Base-by-base conservation (phyloP, 2,888 invertebrate species). In the Deilephila elpenor region DNA sequence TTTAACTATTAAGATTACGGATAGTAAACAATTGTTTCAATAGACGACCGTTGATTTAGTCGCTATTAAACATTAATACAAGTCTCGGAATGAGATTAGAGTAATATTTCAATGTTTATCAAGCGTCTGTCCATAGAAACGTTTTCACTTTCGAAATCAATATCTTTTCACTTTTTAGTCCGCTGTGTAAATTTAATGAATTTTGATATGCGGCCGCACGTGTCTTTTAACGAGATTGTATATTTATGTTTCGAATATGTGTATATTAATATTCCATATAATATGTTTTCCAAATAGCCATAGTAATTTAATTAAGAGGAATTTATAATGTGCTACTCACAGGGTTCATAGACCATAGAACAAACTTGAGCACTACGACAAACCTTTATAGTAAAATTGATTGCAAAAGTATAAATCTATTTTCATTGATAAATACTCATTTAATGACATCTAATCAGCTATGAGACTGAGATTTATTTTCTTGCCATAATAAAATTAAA, bases 121-220 rank as follows among this genome's bases (percentile, higher is more conserved):
- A 61, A 32, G 32, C 3, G 20, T 20, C 37, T 44, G 44, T 56
- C 56, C 56, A 67, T 14, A 51, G 14, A 62, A 29, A 25, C 25
- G 67, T 51, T 67, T 67, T 67, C 67, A 67, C 67, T 67, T 67
- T 67, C 67, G 67, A 67, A 51, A 51, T 67, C 67, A 67, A 67
- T 67, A 67, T 67, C 25, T 67, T 67, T 67, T 67, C 67, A 67
- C 67, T 51, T 67, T 67, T 67, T 51, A 67, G 6, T 51, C 20
- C 25, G 67, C 44, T 29, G 14, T 25, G 44, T 51, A 44, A 25
- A 11, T 51, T 44, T 67, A 67, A 67, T 67, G 25, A 67, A 20
- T 51, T 51, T 51, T 44, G n/a, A 51, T 67, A 37, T 64, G 37
- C 64, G 11, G 51, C 37, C 67, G 51, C 25, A 44, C 44, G 25